A percentile compares a stretch with the other conserved stretches of the same genome.
These are phyloP conservation scores for Rhizomys pruinosus DNA, from an alignment of 2,113 vertebrate species.

Conservation along the genomic window DNA sequence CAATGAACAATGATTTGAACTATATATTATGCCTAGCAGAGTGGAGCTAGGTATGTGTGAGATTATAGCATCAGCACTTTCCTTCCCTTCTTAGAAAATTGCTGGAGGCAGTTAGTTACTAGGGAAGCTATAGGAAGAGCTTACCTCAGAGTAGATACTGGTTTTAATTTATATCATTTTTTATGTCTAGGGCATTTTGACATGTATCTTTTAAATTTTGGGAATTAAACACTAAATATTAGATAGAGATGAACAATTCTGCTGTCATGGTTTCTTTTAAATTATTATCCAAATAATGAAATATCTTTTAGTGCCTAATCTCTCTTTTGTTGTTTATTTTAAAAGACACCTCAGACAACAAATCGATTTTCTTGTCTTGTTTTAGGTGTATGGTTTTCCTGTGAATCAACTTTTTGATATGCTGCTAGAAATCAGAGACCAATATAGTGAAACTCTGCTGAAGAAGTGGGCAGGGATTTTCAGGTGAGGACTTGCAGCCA, in stretches of 20 bases:
- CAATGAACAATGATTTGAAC: slow-evolving; percentile 2
- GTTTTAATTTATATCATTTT: slow-evolving; percentile 34
- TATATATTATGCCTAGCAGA: not conserved
- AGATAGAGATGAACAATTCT: not conserved
- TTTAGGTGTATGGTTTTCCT: slow-evolving; percentile 95
- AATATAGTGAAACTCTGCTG: slow-evolving; percentile 96
- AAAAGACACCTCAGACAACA: slow-evolving; percentile 43
- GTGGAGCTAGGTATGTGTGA: not conserved
- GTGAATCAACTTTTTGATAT: slow-evolving; percentile 98
- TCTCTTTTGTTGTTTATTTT: not conserved
- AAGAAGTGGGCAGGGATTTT: slow-evolving; percentile 96
- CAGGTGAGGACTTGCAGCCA: slow-evolving; percentile 87
- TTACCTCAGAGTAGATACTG: not conserved
- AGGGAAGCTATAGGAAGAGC: not conserved
- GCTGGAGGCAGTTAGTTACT: not conserved
- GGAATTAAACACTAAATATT: slow-evolving; percentile 12
- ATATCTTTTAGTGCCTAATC: slow-evolving; percentile 26
- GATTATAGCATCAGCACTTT: not conserved
- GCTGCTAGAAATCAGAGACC: slow-evolving; percentile 97
- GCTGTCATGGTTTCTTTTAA: slow-evolving; percentile 28
- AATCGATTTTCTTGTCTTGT: slow-evolving; percentile 11
- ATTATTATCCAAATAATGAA: slow-evolving; percentile 25
- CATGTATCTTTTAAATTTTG: slow-evolving; percentile 47
- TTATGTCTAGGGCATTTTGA: slow-evolving; percentile 25
- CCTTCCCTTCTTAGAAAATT: not conserved